phyloP scores from a whole-genome alignment of 2,113 vertebrate genomes.

The Oceanites oceanicus region DNA sequence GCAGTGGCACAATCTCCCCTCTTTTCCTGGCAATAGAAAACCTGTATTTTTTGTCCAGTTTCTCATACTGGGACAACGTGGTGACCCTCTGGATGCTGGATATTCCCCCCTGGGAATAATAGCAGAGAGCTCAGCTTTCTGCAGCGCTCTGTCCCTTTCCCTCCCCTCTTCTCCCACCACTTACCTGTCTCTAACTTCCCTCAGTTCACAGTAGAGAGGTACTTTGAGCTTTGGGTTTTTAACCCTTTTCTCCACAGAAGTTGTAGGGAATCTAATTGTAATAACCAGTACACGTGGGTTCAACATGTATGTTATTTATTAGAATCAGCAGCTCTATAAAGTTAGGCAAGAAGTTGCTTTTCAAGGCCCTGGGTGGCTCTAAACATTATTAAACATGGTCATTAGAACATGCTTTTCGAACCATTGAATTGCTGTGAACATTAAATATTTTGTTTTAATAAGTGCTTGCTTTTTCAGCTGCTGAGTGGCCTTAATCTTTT shows the following conservation, averaged over 20 bases:
- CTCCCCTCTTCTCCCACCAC: not conserved
- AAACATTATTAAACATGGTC: slow-evolving; percentile 61
- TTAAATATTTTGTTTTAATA: slow-evolving; percentile 72
- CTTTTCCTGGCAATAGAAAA: not conserved
- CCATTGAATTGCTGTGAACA: slow-evolving; percentile 49
- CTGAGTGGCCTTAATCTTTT: slow-evolving; percentile 53
- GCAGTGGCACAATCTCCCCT: not conserved
- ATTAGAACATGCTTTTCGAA: slow-evolving; percentile 58
- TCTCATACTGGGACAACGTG: not conserved
- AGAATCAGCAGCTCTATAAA: not conserved
- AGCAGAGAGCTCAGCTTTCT: not conserved
- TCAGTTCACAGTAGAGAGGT: not conserved
- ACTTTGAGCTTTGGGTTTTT: not conserved
- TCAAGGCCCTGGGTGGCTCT: slow-evolving; percentile 60
- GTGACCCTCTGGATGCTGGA: not conserved
- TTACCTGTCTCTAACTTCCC: not conserved
- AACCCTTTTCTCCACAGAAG: not conserved
- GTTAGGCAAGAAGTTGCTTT: slow-evolving; percentile 36
- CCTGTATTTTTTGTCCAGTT: not conserved
- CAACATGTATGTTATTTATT: not conserved
- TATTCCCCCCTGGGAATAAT: not conserved
- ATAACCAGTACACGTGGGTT: not conserved
- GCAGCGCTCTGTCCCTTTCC: not conserved
- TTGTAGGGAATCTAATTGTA: not conserved
- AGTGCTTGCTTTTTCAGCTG: slow-evolving; percentile 71